A percentile compares a stretch with the other conserved stretches of the same genome.
Conservation (phyloP, 2,888 invertebrate genomes). For the Sepiola atlantica region DNA sequence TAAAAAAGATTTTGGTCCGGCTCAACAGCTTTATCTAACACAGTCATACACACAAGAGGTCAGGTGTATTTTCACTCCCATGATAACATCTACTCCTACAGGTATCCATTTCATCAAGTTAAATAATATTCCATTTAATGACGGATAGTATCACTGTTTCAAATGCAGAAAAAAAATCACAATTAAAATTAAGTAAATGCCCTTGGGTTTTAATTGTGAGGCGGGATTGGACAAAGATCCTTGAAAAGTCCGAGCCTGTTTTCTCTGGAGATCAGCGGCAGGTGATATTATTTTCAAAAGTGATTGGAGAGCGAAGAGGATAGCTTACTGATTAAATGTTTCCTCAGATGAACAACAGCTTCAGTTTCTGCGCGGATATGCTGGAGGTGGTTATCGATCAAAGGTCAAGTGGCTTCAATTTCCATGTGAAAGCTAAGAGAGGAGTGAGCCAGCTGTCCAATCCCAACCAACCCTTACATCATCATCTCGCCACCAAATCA, state of each 20-base stretch:
- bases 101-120: too few species aligned
- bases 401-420: constrained; percentile 32
- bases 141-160: too few species aligned
- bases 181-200: neutral
- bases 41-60: too few species aligned
- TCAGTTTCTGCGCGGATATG: neutral
- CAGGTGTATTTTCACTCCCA: too few species aligned
- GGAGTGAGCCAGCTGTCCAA: neutral
- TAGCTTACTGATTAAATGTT: neutral
- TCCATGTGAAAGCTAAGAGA: neutral
- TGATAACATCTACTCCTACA: too few species aligned
- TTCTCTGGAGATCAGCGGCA: neutral
- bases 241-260: neutral
- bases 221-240: neutral
- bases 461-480: neutral
- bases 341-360: constrained; percentile 21
- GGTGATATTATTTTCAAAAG: neutral
- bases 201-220: neutral
- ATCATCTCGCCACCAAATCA: neutral
- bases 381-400: neutral
- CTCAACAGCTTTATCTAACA: too few species aligned
- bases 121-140: too few species aligned
- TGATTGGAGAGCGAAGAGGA: neutral
- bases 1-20: too few species aligned
- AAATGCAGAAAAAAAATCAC: too few species aligned